Conservation (phyloP, 2,797 vertebrate species). For the Sebastes ruberrimus region DNA sequence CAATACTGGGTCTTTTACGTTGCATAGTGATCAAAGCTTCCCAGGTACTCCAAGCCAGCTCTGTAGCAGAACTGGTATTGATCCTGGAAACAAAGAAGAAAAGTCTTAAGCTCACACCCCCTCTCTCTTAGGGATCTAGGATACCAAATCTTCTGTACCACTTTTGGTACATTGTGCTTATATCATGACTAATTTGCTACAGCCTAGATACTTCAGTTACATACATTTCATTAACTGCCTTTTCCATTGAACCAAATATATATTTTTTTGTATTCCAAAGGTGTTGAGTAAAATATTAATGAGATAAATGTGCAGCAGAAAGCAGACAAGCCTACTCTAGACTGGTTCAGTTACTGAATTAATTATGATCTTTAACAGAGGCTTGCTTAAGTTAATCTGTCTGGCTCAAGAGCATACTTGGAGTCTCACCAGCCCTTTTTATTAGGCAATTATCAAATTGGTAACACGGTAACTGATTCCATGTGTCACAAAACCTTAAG, state of each 20-base stretch:
- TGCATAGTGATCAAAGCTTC: slow-evolving; percentile 99
- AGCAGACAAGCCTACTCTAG: not conserved
- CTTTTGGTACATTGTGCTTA: not conserved
- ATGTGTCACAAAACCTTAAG: not conserved
- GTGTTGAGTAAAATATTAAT: not conserved
- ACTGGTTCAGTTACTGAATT: slow-evolving; percentile 19
- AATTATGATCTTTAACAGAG: slow-evolving; percentile 17
- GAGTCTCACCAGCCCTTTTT: slow-evolving; percentile 13
- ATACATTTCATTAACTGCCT: not conserved
- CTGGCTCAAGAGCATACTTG: slow-evolving; percentile 14
- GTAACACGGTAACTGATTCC: not conserved
- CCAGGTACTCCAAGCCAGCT: slow-evolving; percentile 98
- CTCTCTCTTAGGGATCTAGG: not conserved
- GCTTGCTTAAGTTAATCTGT: slow-evolving; percentile 22
- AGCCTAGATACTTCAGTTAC: not conserved
- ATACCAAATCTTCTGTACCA: not conserved
- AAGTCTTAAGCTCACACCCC: slow-evolving; percentile 8
- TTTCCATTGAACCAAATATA: slow-evolving; percentile 25
- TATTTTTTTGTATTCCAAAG: not conserved
- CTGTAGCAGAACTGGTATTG: slow-evolving; percentile 99
- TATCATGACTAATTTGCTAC: not conserved
- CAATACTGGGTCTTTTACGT: slow-evolving; percentile 91
- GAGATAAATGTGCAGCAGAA: slow-evolving; percentile 12
- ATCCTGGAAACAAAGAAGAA: slow-evolving; percentile 84
- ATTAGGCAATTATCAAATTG: not conserved